Conservation (phyloP, 2,113 vertebrate species). For the Myanophis thanlyinensis region DNA sequence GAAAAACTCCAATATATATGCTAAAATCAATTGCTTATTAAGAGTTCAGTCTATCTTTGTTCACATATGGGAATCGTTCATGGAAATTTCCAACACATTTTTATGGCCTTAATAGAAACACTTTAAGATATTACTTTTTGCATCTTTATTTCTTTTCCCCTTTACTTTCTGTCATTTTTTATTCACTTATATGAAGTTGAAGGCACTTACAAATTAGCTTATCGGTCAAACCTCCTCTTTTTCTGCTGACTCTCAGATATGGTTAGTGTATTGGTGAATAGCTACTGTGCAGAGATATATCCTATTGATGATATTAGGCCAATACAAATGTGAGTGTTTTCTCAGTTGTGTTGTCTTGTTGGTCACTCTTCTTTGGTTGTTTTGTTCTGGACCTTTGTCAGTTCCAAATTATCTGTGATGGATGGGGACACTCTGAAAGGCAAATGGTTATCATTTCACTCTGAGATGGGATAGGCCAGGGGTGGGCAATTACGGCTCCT, state of each 20-base stretch:
- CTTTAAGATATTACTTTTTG: neutral
- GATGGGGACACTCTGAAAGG: constrained; percentile 26
- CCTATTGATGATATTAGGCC: constrained; percentile 26
- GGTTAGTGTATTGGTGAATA: constrained; percentile 12
- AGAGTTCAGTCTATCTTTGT: neutral
- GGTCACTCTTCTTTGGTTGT: constrained; percentile 34
- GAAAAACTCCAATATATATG: neutral
- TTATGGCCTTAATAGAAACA: neutral
- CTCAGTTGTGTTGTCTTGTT: neutral
- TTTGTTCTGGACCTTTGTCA: constrained; percentile 41
- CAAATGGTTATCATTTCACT: constrained; percentile 40
- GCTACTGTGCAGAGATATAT: constrained; percentile 12
- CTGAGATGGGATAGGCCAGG: constrained; percentile 27
- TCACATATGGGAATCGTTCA: neutral
- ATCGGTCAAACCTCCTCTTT: neutral
- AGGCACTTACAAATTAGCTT: constrained; percentile 29
- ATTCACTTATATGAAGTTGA: accelerated
- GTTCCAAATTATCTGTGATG: constrained; percentile 30
- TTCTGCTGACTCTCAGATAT: constrained; percentile 10
- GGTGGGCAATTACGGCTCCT: no score
- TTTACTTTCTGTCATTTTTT: constrained; percentile 20
- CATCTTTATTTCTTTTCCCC: constrained; percentile 17
- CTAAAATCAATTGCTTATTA: neutral
- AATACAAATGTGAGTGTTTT: constrained; percentile 29
- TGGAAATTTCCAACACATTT: neutral